Evolutionary conservation across 2,888 invertebrate genomes (phyloP).

Genomic region (Yponomeuta sedellus): DNA sequence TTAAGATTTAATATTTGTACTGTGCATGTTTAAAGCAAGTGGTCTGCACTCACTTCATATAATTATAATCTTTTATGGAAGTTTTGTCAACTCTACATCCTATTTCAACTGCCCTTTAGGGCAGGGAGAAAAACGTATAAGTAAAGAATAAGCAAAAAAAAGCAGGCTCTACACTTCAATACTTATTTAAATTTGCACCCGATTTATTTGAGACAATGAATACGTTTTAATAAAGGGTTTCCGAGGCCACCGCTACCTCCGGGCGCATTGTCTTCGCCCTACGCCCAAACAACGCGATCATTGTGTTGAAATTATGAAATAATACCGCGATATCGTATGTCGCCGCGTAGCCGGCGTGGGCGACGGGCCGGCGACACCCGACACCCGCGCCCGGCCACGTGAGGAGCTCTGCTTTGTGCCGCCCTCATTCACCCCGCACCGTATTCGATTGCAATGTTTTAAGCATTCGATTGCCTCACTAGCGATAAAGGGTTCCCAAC

Average conservation of each 20-base stretch:
- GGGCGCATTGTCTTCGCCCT: slow-evolving; percentile 75
- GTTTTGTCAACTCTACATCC: neutral
- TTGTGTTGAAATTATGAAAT: slow-evolving; percentile 73
- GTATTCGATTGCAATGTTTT: slow-evolving; percentile 72
- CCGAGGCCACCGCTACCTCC: slow-evolving; percentile 63
- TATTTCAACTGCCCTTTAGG: no score
- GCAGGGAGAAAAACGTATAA: neutral
- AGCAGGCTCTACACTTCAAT: slow-evolving; percentile 6
- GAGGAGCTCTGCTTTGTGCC: slow-evolving; percentile 36
- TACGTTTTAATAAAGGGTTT: slow-evolving; percentile 66
- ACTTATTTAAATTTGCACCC: slow-evolving; percentile 62
- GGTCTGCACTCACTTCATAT: neutral
- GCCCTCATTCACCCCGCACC: slow-evolving; percentile 51
- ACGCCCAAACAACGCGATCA: slow-evolving; percentile 61
- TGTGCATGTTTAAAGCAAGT: no score
- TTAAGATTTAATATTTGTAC: no score
- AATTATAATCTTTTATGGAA: neutral
- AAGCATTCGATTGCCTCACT: slow-evolving; percentile 72
- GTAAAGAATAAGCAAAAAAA: no score
- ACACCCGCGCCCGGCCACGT: slow-evolving; percentile 35
- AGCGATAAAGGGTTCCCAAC: slow-evolving; percentile 71
- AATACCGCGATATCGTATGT: slow-evolving; percentile 73
- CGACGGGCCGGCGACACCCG: slow-evolving; percentile 45
- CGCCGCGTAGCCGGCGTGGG: slow-evolving; percentile 41
- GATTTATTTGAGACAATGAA: slow-evolving; percentile 75